Evolutionary conservation across 1,140 invertebrate species (phyloP), one percentile per base, ranked within the genome.

Genomic region (Papilio xuthus): DNA sequence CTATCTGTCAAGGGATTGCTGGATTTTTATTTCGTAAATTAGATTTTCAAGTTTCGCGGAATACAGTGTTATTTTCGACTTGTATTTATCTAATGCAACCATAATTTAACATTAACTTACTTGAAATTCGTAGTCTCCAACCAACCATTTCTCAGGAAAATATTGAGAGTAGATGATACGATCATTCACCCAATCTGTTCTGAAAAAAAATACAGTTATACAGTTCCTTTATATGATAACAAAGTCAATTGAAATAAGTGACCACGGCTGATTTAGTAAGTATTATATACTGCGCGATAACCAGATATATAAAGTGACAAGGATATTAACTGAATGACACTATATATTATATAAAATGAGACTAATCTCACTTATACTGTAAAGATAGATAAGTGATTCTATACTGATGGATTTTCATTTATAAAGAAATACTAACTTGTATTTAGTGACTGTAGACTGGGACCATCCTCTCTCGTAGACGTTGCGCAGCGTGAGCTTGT

Each of bases 391-490:
- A n/a, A n/a, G n/a, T n/a, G n/a, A n/a, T n/a, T n/a, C n/a, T 50
- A 50, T n/a, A 50, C 4, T n/a, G 18, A n/a, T 18, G 13, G 2
- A 44, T 44, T 53, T 53, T 53, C 15, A 23, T 56, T 20, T n/a
- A 20, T 56, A 23, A 26, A 67, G 0, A 67, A 1, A 72, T 56
- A 84, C 84, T 83, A 86, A 95, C 95, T 93, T 95, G 84, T 97
- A 97, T 92, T 96, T 96, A 8, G 96, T 97, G 50, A 97, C 96
- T 91, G 96, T 96, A 10, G 97, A 97, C 1, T 93, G 85, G 0
- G 95, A 94, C 97, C 97, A 98, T 26, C 97, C 97, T 67, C 94
- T 95, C 88, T 97, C 97, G 13, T 94, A 96, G 1, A 97, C 96
- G 86, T 97, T 96, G 70, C 91, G 95, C 67, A 98, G 92, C n/a